Conservation (phyloP, 2,888 invertebrate genomes). For the Platyscelio sp. region DNA sequence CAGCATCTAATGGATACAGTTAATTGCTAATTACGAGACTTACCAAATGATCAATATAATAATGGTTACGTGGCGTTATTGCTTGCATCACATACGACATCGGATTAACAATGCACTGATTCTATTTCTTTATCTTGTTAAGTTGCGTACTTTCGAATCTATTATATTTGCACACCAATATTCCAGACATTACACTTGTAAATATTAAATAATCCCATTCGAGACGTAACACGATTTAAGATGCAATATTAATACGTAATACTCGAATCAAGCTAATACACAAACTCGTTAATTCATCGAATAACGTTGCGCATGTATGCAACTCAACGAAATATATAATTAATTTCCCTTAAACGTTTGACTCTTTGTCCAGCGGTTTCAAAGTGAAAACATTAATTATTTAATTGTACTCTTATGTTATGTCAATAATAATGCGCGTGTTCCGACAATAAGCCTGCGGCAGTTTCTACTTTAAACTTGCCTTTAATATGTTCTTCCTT, state of each 20-base stretch:
- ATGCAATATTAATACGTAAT: slow-evolving; percentile 24
- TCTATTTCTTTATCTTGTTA: slow-evolving; percentile 52
- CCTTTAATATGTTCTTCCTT: slow-evolving; percentile 26
- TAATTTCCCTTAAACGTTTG: slow-evolving; percentile 40
- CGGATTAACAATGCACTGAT: slow-evolving; percentile 44
- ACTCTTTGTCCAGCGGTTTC: slow-evolving; percentile 49
- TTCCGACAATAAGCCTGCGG: slow-evolving; percentile 8
- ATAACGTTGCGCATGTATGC: slow-evolving; percentile 16
- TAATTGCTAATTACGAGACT: slow-evolving; percentile 85
- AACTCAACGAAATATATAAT: slow-evolving; percentile 41
- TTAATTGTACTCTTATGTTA: slow-evolving; percentile 44
- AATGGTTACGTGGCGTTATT: slow-evolving; percentile 79
- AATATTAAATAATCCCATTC: slow-evolving; percentile 14
- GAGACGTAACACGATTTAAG: slow-evolving; percentile 14
- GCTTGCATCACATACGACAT: slow-evolving; percentile 51
- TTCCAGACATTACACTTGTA: slow-evolving; percentile 9
- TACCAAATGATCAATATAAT: slow-evolving; percentile 85
- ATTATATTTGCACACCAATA: not conserved
- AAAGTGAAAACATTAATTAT: slow-evolving; percentile 54
- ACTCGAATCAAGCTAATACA: slow-evolving; percentile 2
- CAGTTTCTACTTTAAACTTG: slow-evolving; percentile 21
- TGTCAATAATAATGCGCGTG: slow-evolving; percentile 12
- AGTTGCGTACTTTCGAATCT: slow-evolving; percentile 2
- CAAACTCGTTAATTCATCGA: slow-evolving; percentile 20
- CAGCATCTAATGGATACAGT: slow-evolving; percentile 85